A percentile compares a stretch with the other conserved stretches of the same genome.
phyloP scores from a whole-genome alignment of 1,140 invertebrate species.

The Monochamus saltuarius region DNA sequence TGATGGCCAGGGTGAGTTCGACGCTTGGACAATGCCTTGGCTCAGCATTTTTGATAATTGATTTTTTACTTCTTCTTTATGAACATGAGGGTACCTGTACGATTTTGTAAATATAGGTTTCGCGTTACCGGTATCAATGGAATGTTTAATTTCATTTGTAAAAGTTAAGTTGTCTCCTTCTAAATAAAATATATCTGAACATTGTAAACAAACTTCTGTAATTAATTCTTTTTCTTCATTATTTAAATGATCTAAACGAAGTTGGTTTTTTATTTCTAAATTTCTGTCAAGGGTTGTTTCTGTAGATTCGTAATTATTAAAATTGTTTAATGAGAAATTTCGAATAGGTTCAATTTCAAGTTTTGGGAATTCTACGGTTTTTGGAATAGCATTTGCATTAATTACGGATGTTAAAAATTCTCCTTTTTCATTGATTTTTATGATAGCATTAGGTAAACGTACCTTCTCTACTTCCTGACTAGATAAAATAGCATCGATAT shows the following conservation, averaged over 20 bases:
- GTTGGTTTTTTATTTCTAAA: background rate
- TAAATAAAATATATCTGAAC: background rate
- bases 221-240: background rate
- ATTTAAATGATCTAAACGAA: background rate
- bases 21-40: too few species aligned
- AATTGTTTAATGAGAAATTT: background rate
- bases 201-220: background rate
- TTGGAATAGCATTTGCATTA: background rate
- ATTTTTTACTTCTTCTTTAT: too few species aligned
- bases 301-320: background rate
- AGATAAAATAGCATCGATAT: slow-evolving; percentile 6
- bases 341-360: background rate
- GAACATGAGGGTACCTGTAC: too few species aligned
- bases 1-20: too few species aligned
- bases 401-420: background rate
- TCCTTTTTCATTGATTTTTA: slow-evolving; percentile 4
- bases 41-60: too few species aligned
- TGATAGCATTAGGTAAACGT: background rate
- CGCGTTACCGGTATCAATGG: too few species aligned
- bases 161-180: background rate
- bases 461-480: background rate
- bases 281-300: background rate
- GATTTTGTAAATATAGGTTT: too few species aligned
- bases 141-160: slow-evolving; percentile 3
- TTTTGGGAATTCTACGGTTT: background rate